Conservation (phyloP, 1,140 invertebrate genomes). For the Drosophila bipectinata region DNA sequence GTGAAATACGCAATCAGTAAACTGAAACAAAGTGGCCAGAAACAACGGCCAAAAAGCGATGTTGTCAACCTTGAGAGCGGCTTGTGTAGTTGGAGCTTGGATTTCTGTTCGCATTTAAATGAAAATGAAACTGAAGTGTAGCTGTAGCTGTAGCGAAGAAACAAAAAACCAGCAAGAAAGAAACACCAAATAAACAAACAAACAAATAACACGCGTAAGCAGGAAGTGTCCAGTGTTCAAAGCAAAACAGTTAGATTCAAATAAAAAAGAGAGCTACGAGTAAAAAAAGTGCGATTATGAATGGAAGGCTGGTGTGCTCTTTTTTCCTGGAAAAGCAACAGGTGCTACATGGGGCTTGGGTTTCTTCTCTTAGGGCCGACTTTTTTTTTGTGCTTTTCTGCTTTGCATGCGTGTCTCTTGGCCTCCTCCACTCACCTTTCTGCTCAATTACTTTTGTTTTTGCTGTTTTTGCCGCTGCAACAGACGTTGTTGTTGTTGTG, state of each 20-base stretch:
- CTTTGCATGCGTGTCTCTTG: slow-evolving; percentile 70
- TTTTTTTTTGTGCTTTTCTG: slow-evolving; percentile 4
- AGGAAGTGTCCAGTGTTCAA: slow-evolving; percentile 27
- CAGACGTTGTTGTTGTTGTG: slow-evolving; percentile 48
- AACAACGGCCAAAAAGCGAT: slow-evolving; percentile 21
- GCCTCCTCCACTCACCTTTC: slow-evolving; percentile 69
- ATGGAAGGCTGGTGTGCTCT: slow-evolving; percentile 33
- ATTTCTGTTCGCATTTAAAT: slow-evolving; percentile 67
- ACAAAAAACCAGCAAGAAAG: slow-evolving; percentile 31
- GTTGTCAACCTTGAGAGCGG: slow-evolving; percentile 65
- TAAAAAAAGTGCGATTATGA: slow-evolving; percentile 57
- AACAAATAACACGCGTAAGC: slow-evolving; percentile 41
- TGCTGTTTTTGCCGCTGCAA: slow-evolving; percentile 44
- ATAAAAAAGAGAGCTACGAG: slow-evolving; percentile 13
- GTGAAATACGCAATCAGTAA: slow-evolving; percentile 39
- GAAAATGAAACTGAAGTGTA: slow-evolving; percentile 66
- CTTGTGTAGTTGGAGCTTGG: slow-evolving; percentile 36
- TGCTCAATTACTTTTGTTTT: slow-evolving; percentile 76
- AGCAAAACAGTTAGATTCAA: slow-evolving; percentile 17
- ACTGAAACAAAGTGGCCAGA: slow-evolving; percentile 13
- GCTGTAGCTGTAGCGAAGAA: slow-evolving; percentile 24
- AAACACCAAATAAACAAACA: slow-evolving; percentile 28
- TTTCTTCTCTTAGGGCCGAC: slow-evolving; percentile 18
- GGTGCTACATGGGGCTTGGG: slow-evolving; percentile 38
- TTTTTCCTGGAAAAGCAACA: slow-evolving; percentile 33